A percentile compares a stretch with the other conserved stretches of the same genome.
Evolutionary conservation across 1,140 invertebrate genomes (phyloP).

Genomic region (Rhopalosiphum maidis): DNA sequence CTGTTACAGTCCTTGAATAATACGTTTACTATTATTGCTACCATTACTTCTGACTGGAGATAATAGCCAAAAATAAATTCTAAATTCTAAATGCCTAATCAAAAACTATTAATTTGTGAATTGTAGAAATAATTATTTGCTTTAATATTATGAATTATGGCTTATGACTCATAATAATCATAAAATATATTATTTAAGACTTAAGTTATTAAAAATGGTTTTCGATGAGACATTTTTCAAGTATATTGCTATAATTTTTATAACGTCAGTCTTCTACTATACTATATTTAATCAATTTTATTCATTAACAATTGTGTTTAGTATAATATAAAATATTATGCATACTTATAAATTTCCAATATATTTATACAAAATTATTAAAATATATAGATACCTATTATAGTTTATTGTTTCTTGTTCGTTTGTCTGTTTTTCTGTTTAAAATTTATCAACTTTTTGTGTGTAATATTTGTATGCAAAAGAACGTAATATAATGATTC

Average conservation of each 20-base stretch:
- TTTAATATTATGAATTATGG: not conserved
- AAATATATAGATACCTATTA: not conserved
- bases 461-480: not conserved
- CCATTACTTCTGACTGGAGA: not conserved
- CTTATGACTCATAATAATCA: not conserved
- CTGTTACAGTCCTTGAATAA: no score
- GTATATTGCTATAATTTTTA: no score
- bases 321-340: no score
- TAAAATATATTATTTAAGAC: not conserved
- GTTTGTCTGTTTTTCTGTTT: not conserved
- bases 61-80: not conserved
- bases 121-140: not conserved
- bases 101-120: not conserved
- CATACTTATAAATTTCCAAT: no score
- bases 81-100: not conserved
- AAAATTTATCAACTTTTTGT: not conserved
- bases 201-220: no score
- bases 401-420: not conserved
- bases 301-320: no score
- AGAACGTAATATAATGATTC: not conserved
- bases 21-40: not conserved
- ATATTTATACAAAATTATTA: no score
- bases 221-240: no score
- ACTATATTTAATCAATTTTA: no score
- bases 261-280: no score